These are phyloP conservation scores for Knipowitschia caucasica DNA, from an alignment of 2,797 vertebrate genomes.

Conservation along the genomic window DNA sequence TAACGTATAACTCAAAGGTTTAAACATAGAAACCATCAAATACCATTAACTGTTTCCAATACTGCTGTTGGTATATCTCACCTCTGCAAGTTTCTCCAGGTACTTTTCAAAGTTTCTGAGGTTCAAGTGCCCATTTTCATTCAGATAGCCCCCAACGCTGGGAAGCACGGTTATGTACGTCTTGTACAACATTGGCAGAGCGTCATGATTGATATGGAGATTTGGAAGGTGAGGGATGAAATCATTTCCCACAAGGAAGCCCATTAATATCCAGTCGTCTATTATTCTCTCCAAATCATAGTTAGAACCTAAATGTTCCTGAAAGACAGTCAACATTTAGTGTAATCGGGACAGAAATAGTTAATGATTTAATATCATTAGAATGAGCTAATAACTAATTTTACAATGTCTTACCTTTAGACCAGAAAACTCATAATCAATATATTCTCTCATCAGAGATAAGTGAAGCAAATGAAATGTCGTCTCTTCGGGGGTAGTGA, in stretches of 20 bases:
- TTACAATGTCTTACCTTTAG: conserved; percentile 80
- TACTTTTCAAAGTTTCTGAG: conserved; percentile 94
- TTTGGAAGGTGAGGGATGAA: conserved; percentile 99
- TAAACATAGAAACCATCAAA: neutral
- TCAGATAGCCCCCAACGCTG: conserved; percentile 91
- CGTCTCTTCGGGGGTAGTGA: conserved; percentile 94
- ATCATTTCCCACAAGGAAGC: conserved; percentile 98
- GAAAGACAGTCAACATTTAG: conserved; percentile 9
- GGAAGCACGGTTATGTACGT: conserved; percentile 91
- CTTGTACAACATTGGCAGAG: conserved; percentile 93
- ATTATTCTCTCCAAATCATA: conserved; percentile 96
- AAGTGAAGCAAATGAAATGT: conserved; percentile 97
- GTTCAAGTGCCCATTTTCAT: conserved; percentile 93
- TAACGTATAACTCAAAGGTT: no score
- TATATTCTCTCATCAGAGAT: conserved; percentile 98
- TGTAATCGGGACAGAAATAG: neutral
- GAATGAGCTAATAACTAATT: neutral
- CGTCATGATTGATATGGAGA: conserved; percentile 97
- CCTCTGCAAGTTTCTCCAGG: conserved; percentile 89
- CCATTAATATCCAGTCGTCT: conserved; percentile 99
- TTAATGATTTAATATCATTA: neutral
- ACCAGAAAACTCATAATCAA: conserved; percentile 94
- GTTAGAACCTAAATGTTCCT: conserved; percentile 85
- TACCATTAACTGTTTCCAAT: neutral
- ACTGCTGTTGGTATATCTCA: no score